Conservation (phyloP, 2,797 vertebrate genomes). For the Columba guinea region DNA sequence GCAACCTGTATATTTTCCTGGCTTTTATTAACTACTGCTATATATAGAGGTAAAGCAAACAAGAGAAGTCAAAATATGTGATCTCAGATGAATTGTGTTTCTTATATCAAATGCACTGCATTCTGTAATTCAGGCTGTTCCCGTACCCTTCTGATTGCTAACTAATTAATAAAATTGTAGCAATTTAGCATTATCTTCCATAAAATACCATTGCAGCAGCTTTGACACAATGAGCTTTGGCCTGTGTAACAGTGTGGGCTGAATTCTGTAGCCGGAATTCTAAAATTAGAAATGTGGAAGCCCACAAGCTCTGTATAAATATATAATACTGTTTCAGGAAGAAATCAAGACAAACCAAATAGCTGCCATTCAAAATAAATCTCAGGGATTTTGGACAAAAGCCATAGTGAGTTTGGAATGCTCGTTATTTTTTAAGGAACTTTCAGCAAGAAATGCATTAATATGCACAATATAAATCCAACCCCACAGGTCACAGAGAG, state of each 20-base stretch:
- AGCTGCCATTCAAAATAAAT: background rate
- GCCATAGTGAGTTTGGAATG: background rate
- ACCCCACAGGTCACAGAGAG: conserved; percentile 39
- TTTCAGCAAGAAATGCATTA: conserved; percentile 40
- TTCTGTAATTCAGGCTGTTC: background rate
- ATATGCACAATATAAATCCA: conserved; percentile 38
- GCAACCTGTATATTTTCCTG: background rate
- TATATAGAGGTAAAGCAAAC: background rate
- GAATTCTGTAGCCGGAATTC: background rate
- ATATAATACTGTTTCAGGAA: background rate
- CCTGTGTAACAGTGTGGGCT: background rate
- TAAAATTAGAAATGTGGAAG: background rate
- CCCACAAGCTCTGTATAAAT: background rate
- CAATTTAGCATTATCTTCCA: background rate
- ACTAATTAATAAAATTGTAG: background rate
- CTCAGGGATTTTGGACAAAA: conserved; percentile 7
- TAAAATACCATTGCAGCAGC: background rate
- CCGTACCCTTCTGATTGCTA: background rate
- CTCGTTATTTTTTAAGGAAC: background rate
- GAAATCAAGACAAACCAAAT: background rate
- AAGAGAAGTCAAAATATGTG: background rate
- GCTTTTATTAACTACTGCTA: background rate
- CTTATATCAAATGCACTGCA: background rate
- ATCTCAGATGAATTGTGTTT: background rate
- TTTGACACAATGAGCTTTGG: background rate